These are phyloP conservation scores for Zaprionus ghesquierei DNA, from an alignment of 1,140 invertebrate genomes.

Conservation along the genomic window DNA sequence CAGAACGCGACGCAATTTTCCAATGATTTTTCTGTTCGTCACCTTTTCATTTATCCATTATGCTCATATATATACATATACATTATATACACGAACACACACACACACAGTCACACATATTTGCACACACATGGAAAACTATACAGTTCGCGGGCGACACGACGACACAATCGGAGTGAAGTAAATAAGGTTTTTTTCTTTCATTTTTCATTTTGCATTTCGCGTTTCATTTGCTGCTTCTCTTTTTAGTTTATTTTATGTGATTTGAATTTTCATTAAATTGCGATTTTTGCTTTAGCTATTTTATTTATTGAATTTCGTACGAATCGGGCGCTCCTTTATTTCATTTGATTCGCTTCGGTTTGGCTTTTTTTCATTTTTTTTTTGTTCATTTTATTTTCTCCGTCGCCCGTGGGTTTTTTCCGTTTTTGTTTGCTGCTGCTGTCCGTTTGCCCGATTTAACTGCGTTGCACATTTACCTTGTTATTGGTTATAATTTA, in stretches of 20 bases:
- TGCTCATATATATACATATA: slow-evolving; percentile 9
- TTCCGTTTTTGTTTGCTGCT: background rate
- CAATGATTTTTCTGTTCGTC: slow-evolving; percentile 30
- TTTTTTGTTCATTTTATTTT: slow-evolving; percentile 15
- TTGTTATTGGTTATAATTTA: slow-evolving; percentile 45
- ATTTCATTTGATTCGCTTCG: background rate
- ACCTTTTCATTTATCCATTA: slow-evolving; percentile 17
- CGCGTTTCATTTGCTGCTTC: slow-evolving; percentile 1
- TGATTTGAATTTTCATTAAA: background rate
- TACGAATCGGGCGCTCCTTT: background rate
- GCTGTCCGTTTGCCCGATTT: background rate
- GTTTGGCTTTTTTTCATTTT: slow-evolving; percentile 8
- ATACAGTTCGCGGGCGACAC: background rate
- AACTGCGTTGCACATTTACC: slow-evolving; percentile 66
- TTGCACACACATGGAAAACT: background rate
- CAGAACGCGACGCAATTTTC: slow-evolving; percentile 69
- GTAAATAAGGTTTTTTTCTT: background rate
- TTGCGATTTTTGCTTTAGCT: background rate
- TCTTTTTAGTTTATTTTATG: slow-evolving; percentile 9
- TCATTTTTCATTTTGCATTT: slow-evolving; percentile 14
- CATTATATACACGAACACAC: background rate
- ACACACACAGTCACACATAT: too few species aligned
- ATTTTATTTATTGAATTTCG: slow-evolving; percentile 1
- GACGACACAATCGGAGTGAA: background rate
- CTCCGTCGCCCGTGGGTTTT: background rate